Evolutionary conservation across 2,797 vertebrate genomes (phyloP), one percentile per base, ranked within the genome.

Genomic region (Halcyon leucocephala): DNA sequence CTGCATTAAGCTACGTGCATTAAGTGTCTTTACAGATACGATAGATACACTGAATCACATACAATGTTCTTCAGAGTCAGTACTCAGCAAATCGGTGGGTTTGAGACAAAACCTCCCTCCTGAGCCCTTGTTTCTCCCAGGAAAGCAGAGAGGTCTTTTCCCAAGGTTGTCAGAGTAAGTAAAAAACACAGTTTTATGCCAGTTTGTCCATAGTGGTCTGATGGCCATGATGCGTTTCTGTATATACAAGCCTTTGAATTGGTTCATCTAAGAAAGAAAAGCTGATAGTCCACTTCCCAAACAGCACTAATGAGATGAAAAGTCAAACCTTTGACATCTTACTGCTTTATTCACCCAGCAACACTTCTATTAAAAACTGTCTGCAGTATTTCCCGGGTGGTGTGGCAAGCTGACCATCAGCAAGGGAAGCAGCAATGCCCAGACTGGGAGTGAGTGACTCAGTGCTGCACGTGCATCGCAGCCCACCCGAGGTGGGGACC

Each of bases 321-420:
- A 96, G 41, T 18, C 13, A 46, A 87, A 74, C 49, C 64, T 92
- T 82, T 74, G 91, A 80, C 49, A 89, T 48, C 62, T 55, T 1
- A 17, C 72, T 62, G 87, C 91, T 86, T 90, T 85, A 65, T 95
- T 73, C 77, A 80, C 81, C 95, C 86, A 71, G 90, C 91, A 92
- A 93, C 88, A 77, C 78, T 81, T 95, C 91, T 93, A 65, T 85
- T 87, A 85, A 95, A 93, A 93, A 84, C 73, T 72, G 80, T 29
- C 71, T 60, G 83, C 81, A 31, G 62, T 48, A 4, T 67, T 60
- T 86, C 24, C 87, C 17, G 88, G 8, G 58, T 28, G 52, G 15
- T 1, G 14, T 44, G 78, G 64, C n/a, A 25, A 91, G 82, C 15
- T 6, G 6, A 33, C 18, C 66, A 22, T 58, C 73, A 39, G 78